phyloP scores from a whole-genome alignment of 1,140 invertebrate genomes.

The Cotesia typhae region DNA sequence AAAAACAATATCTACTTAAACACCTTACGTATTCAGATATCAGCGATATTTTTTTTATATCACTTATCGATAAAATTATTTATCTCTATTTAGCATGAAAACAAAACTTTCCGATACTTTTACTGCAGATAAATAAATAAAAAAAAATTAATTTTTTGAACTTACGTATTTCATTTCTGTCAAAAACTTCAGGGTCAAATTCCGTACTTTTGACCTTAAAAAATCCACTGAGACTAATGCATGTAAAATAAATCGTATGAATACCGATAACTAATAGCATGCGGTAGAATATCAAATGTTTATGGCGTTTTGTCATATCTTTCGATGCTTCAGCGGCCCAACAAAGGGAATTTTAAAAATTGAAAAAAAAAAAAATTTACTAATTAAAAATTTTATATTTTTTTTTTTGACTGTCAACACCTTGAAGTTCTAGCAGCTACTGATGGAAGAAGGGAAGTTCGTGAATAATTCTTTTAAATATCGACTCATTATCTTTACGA shows the following conservation, averaged over 20 bases:
- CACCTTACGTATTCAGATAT: conserved; percentile 24
- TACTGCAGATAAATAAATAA: background rate
- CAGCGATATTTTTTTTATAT: conserved; percentile 11
- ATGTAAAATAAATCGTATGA: conserved; percentile 52
- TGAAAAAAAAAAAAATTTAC: conserved; percentile 7
- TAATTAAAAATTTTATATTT: background rate
- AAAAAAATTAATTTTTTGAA: background rate
- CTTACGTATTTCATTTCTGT: conserved; percentile 43
- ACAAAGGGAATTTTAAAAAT: conserved; percentile 18
- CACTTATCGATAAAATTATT: conserved; percentile 21
- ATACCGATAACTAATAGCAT: conserved; percentile 53
- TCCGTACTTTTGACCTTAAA: conserved; percentile 32
- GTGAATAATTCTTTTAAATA: conserved; percentile 37
- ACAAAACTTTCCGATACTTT: conserved; percentile 10
- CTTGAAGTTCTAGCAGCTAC: conserved; percentile 25
- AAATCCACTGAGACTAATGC: conserved; percentile 42
- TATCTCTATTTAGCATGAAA: conserved; percentile 20
- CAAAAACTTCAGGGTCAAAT: background rate
- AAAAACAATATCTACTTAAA: background rate
- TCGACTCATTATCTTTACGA: conserved; percentile 36
- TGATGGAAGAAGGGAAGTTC: conserved; percentile 31
- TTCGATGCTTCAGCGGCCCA: background rate
- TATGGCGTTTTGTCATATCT: conserved; percentile 52
- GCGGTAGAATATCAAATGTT: conserved; percentile 49
- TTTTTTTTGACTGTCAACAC: background rate